Evolutionary conservation across 1,140 invertebrate species (phyloP), one percentile per base, ranked within the genome.

Genomic region (Phymastichus coffea): DNA sequence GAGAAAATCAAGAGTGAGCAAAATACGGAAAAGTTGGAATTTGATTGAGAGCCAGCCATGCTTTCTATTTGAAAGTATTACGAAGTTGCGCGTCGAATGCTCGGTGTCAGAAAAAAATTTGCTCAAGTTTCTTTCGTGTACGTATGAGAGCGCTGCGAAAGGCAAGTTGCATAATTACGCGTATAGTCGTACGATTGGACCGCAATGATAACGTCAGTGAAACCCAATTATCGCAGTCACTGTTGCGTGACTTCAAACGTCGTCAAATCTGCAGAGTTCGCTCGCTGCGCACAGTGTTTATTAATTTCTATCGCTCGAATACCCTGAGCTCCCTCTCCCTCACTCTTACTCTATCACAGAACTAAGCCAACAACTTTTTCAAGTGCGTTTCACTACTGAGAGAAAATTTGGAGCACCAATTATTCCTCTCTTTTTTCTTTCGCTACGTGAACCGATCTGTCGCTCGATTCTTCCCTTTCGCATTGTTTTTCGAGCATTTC

Each of bases 221-320:
- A 53, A 60, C 14, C 43, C 63, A 63, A 63, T 63, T 57, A 63
- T 47, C 33, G 30, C 41, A 30, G 10, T 41, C 30, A 54, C 53
- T 57, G 49, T 53, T 63, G 47, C 49, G 35, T 57, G 48, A 61
- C 52, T 68, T 54, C 49, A 63, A 35, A 61, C 40, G 63, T 59
- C 49, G 67, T 58, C 64, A 37, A 62, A 54, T 54, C 47, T 60
- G 61, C 58, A 63, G 62, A 43, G 64, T 60, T 66, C 43, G 44
- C 37, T 20, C 6, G 22, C 1, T 26, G 26, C 22, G 22, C 28
- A 33, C 19, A 33, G 30, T 43, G 41, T 37, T 52, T 59, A 59
- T 59, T 52, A 53, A 53, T 59, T 59, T 53, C 41, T 38, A 8
- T 53, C 30, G 49, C 49, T 59, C 17, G 28, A 38, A 26, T 46